A percentile compares a stretch with the other conserved stretches of the same genome.
Evolutionary conservation across 1,140 invertebrate genomes (phyloP).

Genomic region (Tetramorium simillimum): DNA sequence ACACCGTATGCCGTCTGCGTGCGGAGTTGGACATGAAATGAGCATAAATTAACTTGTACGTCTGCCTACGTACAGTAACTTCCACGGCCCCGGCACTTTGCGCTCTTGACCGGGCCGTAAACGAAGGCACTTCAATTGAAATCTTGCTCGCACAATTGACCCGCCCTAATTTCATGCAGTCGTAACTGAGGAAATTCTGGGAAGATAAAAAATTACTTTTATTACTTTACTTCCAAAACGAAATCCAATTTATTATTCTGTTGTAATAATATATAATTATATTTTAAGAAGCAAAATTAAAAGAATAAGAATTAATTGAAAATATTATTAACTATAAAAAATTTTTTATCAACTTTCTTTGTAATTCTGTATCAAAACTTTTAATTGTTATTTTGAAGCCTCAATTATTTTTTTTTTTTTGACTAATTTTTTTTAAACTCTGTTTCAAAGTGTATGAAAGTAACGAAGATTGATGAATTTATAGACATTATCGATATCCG

Average conservation of each 20-base stretch:
- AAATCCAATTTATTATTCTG: background rate
- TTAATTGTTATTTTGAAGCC: background rate
- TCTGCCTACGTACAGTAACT: background rate
- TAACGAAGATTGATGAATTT: background rate
- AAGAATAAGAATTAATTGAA: background rate
- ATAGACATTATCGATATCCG: background rate
- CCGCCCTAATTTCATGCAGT: background rate
- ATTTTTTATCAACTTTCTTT: background rate
- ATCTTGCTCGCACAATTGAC: background rate
- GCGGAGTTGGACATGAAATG: slow-evolving; percentile 64
- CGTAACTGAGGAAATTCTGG: background rate
- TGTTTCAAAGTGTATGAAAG: background rate
- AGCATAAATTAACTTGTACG: slow-evolving; percentile 76
- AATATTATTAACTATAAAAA: background rate
- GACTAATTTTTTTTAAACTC: background rate
- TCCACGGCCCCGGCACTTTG: slow-evolving; percentile 7
- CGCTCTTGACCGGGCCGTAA: background rate
- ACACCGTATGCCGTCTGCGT: slow-evolving; percentile 70
- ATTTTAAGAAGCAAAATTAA: background rate
- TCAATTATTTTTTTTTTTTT: background rate
- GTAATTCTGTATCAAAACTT: background rate
- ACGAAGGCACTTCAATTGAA: slow-evolving; percentile 18
- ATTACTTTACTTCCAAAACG: background rate
- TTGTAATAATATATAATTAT: background rate
- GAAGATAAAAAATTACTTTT: background rate